A percentile compares a stretch with the other conserved stretches of the same genome.
Evolutionary conservation across 2,888 invertebrate species (phyloP).

Genomic region (Mesochorus sp.): DNA sequence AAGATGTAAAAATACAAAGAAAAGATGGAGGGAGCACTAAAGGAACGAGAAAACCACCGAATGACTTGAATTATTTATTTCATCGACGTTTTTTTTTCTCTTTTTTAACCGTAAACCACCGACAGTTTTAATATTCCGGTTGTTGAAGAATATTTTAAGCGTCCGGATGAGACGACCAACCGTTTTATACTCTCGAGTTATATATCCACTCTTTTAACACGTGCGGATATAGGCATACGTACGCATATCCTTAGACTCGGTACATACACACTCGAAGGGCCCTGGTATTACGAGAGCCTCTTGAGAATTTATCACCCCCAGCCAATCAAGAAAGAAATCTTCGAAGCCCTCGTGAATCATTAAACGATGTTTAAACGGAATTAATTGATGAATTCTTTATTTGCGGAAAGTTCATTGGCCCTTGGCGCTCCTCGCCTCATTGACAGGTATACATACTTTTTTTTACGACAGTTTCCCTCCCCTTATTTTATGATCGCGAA

Average conservation of each 20-base stretch:
- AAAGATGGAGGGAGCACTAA: background rate
- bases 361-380: slow-evolving; percentile 61
- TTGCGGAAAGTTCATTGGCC: slow-evolving; percentile 41
- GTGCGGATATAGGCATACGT: background rate
- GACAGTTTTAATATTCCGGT: slow-evolving; percentile 60
- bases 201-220: slow-evolving; percentile 38
- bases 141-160: slow-evolving; percentile 57
- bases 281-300: slow-evolving; percentile 45
- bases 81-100: slow-evolving; percentile 69
- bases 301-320: slow-evolving; percentile 59
- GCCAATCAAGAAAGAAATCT: slow-evolving; percentile 62
- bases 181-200: slow-evolving; percentile 49
- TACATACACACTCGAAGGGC: slow-evolving; percentile 9
- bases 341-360: slow-evolving; percentile 58
- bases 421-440: slow-evolving; percentile 30
- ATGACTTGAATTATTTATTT: slow-evolving; percentile 79
- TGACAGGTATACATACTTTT: slow-evolving; percentile 39
- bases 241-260: slow-evolving; percentile 13
- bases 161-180: slow-evolving; percentile 55
- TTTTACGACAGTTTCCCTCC: slow-evolving; percentile 35
- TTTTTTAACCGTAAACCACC: slow-evolving; percentile 61
- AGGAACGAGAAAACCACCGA: slow-evolving; percentile 69
- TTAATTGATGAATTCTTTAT: slow-evolving; percentile 63
- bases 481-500: background rate
- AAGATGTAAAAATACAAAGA: slow-evolving; percentile 25